Evolutionary conservation across 2,888 invertebrate genomes (phyloP).

Genomic region (Hanleya hanleyi): DNA sequence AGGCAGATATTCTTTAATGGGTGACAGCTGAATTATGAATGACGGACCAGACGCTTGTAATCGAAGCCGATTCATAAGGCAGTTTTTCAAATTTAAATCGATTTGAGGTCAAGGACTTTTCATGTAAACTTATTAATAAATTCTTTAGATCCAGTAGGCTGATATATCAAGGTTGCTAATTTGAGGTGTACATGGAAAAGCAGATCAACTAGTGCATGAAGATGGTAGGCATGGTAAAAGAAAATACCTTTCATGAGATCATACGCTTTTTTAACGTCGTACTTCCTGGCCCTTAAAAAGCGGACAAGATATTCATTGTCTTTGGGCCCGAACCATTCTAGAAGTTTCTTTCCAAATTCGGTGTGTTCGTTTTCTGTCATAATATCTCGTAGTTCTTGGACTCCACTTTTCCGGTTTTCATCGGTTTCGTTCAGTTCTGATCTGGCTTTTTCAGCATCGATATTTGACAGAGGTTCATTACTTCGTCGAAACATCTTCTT

Average conservation of each 20-base stretch:
- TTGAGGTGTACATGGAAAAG: too few relatives aligned
- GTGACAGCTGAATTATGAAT: too few relatives aligned
- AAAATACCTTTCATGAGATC: conserved; percentile 17
- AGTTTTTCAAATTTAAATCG: too few relatives aligned
- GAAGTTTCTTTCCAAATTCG: conserved; percentile 12
- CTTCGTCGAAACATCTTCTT: neutral
- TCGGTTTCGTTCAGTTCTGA: conserved; percentile 14
- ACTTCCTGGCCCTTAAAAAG: conserved; percentile 20
- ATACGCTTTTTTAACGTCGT: conserved; percentile 20
- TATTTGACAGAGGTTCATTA: neutral
- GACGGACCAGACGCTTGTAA: too few relatives aligned
- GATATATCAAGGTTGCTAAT: too few relatives aligned
- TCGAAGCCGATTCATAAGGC: too few relatives aligned
- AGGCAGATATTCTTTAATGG: too few relatives aligned
- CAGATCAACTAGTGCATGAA: too few relatives aligned
- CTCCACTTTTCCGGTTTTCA: neutral
- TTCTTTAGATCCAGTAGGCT: too few relatives aligned
- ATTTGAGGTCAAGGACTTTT: too few relatives aligned
- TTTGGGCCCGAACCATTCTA: conserved; percentile 9
- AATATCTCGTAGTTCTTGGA: conserved; percentile 14
- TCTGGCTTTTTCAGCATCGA: conserved; percentile 8
- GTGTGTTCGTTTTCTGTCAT: neutral
- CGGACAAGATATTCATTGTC: conserved; percentile 14
- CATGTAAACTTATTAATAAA: too few relatives aligned
- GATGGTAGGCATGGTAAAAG: too few relatives aligned